phyloP scores from a whole-genome alignment of 1,140 invertebrate species.

The Condylostylus longicornis region DNA sequence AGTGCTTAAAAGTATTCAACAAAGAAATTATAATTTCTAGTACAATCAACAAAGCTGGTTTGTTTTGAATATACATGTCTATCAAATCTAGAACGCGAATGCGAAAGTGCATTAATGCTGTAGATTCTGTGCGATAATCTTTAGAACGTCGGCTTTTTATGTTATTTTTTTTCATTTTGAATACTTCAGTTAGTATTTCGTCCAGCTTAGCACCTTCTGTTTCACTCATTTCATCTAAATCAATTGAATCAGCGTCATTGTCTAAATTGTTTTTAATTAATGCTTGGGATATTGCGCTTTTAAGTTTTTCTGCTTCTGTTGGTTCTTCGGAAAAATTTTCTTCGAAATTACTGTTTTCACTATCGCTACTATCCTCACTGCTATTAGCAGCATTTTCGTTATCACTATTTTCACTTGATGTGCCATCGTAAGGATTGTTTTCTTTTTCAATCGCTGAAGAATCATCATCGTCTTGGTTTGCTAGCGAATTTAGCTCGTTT shows the following conservation, averaged over 20 bases:
- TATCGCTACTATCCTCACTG: constrained; percentile 25
- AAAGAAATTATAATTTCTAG: constrained; percentile 51
- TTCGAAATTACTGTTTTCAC: constrained; percentile 25
- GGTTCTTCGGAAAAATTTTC: constrained; percentile 40
- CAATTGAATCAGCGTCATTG: constrained; percentile 51
- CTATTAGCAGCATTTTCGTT: constrained; percentile 25
- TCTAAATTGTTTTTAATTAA: constrained; percentile 38
- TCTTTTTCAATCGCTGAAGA: constrained; percentile 21
- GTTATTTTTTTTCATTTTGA: constrained; percentile 40
- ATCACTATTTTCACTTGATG: constrained; percentile 21
- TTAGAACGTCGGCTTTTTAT: constrained; percentile 34
- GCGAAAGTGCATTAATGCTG: constrained; percentile 50
- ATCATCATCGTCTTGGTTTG: constrained; percentile 33
- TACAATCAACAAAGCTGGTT: constrained; percentile 45
- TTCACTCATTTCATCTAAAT: constrained; percentile 57
- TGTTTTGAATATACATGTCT: constrained; percentile 51
- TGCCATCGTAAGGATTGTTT: constrained; percentile 22
- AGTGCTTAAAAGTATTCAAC: constrained; percentile 47
- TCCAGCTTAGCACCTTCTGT: constrained; percentile 56
- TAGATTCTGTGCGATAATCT: constrained; percentile 48
- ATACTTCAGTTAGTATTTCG: constrained; percentile 49
- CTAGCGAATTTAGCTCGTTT: constrained; percentile 44
- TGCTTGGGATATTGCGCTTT: constrained; percentile 46
- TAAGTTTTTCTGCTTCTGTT: constrained; percentile 47
- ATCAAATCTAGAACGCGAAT: constrained; percentile 52